Base-by-base conservation (phyloP, 2,888 invertebrate species). In the Tanypteryx hageni region DNA sequence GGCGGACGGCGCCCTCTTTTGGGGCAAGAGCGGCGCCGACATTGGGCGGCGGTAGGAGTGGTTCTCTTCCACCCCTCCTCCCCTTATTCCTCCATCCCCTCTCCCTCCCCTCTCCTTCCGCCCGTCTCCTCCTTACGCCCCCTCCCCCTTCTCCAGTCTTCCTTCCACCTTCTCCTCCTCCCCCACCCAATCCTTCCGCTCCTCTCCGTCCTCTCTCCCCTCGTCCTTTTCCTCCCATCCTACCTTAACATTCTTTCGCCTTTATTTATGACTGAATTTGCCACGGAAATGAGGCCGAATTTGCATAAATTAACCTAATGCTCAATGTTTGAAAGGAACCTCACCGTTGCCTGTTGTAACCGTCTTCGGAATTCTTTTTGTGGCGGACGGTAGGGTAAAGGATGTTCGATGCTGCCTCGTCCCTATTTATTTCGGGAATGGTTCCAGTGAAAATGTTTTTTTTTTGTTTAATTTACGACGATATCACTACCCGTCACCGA, bases 241-340 rank as follows among this genome's bases (percentile, higher is more conserved):
- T 61, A 86, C 89, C 89, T 64, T n/a, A 44, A 56, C 89, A 89
- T 89, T 89, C 89, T 44, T 89, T 56, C 64, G 44, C 31, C 44
- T 89, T 89, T 68, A 89, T 89, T 89, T 89, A 89, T 89, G 89
- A 31, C 89, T 58, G 68, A 89, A 89, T 89, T 89, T 89, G 89
- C 89, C 89, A 89, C 89, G 89, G 89, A 64, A 89, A 89, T 89
- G 89, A 89, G 89, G 64, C 27, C 89, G 64, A 89, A 89, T 89
- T 89, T 89, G 89, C 89, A 89, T 89, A 89, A 89, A 89, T 89
- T 89, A 89, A 89, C 89, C 89, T 89, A 89, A 89, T 89, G 89
- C 31, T 89, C 89, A 89, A 89, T 89, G 89, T 89, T 61, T 64
- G 89, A 68, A 89, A 89, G 89, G 64, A 58, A 89, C 64, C 89